Base-by-base conservation (phyloP, 2,888 invertebrate species). In the Cantharis rustica region DNA sequence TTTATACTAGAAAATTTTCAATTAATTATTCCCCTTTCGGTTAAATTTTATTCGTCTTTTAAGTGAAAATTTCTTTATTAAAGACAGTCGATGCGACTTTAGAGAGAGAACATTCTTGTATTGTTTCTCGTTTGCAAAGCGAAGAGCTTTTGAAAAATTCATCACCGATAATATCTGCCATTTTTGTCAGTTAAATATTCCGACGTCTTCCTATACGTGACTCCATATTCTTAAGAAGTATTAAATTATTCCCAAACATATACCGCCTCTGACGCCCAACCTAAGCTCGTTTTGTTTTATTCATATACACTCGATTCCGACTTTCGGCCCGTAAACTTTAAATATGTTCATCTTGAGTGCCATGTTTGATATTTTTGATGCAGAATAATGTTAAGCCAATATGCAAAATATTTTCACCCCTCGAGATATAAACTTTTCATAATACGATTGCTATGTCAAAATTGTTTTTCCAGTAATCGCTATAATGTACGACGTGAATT, bases 211-310 rank as follows among this genome's bases (percentile, higher is more conserved):
- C 84, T 82, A 84, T 85, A 86, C 86, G 86, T 86, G 86, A 85
- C 86, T 84, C 84, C 85, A 86, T 85, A 85, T 86, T 84, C 85
- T 84, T 83, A 84, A 83, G 84, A 84, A 83, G 86, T 86, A 87
- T 86, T 87, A 86, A 87, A 87, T 87, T 86, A 87, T 87, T 87
- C 85, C 82, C 80, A 81, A 82, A 82, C 82, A 83, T 80, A 84
- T 84, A 82, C 82, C 84, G 84, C 84, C 83, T 81, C 85, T 80
- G 84, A 83, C 85, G 85, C 84, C 85, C 85, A 73, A 71, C 74
- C 75, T 75, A 86, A 86, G 86, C 86, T 86, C 86, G 84, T 85
- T 85, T 82, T 86, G 86, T 86, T 87, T 87, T 87, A 87, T 87
- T 87, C 87, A 87, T 87, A 85, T 84, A 82, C 84, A 85, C 85